Evolutionary conservation across 2,113 vertebrate species (phyloP), one percentile per base, ranked within the genome.

Genomic region (Oreochromis niloticus): DNA sequence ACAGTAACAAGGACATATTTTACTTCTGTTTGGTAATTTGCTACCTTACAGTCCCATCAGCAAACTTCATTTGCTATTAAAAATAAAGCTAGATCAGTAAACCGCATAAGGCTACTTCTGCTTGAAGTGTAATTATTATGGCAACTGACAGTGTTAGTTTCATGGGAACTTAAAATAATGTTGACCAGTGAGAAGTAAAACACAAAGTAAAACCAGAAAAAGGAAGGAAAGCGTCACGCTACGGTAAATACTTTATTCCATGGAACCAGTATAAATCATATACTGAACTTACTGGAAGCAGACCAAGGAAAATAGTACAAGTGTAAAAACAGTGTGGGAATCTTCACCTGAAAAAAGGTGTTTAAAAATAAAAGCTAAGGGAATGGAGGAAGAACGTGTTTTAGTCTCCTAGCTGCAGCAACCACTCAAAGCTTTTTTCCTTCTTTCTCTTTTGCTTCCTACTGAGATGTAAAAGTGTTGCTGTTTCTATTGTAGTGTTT

Each of bases 311-410:
- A 87, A 66, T 52, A 52, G 82, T 66, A 86, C 52, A 89, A 85
- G 46, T 86, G 90, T 91, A 95, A 93, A 95, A 95, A 95, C 85
- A 91, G n/a, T 39, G 27, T 61, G 88, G 88, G 75, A 91, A 93
- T 91, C 57, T 80, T 91, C 56, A 88, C 84, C 88, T 85, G 32
- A 85, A 89, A 89, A 90, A 85, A 90, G 85, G 92, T 92, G 84
- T 85, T 93, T 63, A 85, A 88, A 91, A 89, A 89, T 75, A 89
- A 90, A 91, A 86, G 56, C 71, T 63, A 46, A 91, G 92, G 94
- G 95, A 95, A 94, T 95, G 93, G 93, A 94, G 89, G 91, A 91
- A 94, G 94, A 94, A 87, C 19, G 52, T 86, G 83, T 84, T 86
- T 83, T 34, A 68, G 87, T 91, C 92, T 89, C 83, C 78, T 57